Conservation (phyloP, 2,888 invertebrate genomes). For the Melinopterus prodromus region DNA sequence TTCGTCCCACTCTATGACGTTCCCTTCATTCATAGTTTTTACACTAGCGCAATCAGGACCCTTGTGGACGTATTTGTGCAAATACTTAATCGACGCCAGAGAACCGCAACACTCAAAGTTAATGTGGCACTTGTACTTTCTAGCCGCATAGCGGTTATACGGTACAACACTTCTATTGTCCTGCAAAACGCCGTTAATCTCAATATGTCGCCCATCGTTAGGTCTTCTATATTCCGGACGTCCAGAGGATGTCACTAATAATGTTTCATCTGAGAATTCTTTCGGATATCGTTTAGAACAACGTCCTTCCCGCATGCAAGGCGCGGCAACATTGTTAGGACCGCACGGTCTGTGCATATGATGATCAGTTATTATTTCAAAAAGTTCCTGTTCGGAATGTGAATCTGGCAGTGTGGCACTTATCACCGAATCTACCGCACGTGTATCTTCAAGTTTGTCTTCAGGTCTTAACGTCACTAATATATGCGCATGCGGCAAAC, state of each 20-base stretch:
- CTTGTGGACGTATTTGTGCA: constrained; percentile 45
- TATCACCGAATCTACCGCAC: constrained; percentile 5
- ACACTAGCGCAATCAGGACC: background rate
- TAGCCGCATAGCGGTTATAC: constrained; percentile 43
- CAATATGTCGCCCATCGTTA: constrained; percentile 25
- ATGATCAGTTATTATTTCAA: constrained; percentile 19
- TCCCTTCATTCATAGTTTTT: background rate
- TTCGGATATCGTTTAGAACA: constrained; percentile 50
- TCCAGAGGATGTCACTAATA: background rate
- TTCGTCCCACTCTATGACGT: background rate
- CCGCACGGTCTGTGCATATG: constrained; percentile 27
- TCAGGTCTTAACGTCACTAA: constrained; percentile 25
- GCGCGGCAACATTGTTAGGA: constrained; percentile 32
- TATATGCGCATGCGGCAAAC: constrained; percentile 39
- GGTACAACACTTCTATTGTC: constrained; percentile 54
- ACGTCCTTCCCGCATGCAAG: constrained; percentile 43
- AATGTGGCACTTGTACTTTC: constrained; percentile 48
- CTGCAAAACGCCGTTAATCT: constrained; percentile 27
- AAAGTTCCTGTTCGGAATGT: background rate
- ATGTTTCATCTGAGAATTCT: constrained; percentile 13
- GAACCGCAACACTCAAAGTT: constrained; percentile 47
- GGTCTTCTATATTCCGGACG: constrained; percentile 31
- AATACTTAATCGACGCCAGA: constrained; percentile 47
- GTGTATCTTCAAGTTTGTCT: constrained; percentile 11
- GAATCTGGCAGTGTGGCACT: constrained; percentile 20